Base-by-base conservation (phyloP, 2,888 invertebrate species). In the Osedax fenrisi region DNA sequence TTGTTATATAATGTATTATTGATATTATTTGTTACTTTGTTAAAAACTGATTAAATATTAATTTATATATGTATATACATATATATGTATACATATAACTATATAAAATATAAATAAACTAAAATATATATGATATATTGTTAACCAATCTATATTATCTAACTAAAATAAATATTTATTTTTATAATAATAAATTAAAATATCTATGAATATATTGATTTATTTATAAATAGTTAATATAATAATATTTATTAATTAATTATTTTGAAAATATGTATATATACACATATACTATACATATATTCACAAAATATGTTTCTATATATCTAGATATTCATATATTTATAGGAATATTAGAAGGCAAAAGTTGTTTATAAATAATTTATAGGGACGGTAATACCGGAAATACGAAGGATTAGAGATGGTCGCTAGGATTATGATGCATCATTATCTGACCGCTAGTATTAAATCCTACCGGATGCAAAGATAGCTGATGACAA, bases 241-340 rank as follows among this genome's bases (percentile, higher is more conserved):
- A 0, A 17, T 17, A 17, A 0, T 56, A 56, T 56, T 0, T 56
- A 56, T 0, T 0, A 17, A 56, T 56, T 0, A 17, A 56, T 56
- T 0, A 17, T 17, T 56, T 17, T 56, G n/a, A 17, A 56, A 17
- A 56, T 62, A 62, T 62, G 24, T 62, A 62, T 62, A 62, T 62
- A 62, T 62, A 62, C 24, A 62, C 23, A 61, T 61, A 61, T 61
- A 61, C n/a, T n/a, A n/a, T n/a, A n/a, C n/a, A n/a, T n/a, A n/a
- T n/a, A n/a, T n/a, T n/a, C n/a, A n/a, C n/a, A n/a, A n/a, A n/a
- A n/a, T n/a, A n/a, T n/a, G n/a, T n/a, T n/a, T n/a, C n/a, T n/a
- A 61, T 1, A 61, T 61, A 61, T 61, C 10, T 56, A 56, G 10
- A 56, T 56, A 56, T 56, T 13, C 10, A 56, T 17, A 56, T 56